Evolutionary conservation across 1,140 invertebrate species (phyloP), one percentile per base, ranked within the genome.

Genomic region (Brachionus manjavacas): DNA sequence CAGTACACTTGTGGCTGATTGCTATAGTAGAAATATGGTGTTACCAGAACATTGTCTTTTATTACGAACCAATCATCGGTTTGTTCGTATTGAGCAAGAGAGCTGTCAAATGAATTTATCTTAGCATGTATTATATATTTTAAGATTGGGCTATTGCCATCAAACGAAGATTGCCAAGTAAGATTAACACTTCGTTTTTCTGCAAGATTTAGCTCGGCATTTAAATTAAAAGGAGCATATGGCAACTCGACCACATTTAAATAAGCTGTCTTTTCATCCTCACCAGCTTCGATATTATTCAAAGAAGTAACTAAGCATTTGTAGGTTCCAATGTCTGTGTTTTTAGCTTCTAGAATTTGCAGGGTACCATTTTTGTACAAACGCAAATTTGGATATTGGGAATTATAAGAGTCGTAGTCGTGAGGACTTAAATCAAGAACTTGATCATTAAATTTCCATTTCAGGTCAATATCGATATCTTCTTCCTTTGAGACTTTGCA

Each of bases 401-500:
- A 41, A 20, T 81, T 52, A 28, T 28, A 81, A 1, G 79, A 28
- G 16, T 60, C 52, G 25, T 46, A 76, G 20, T 81, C 49, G 35
- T 23, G 46, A 79, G 78, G 94, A 95, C 20, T 92, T 92, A 88
- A 86, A 94, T 92, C 86, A 92, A 92, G 76, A 95, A 91, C 84
- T 94, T 90, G n/a, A 84, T 84, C 11, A 85, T 87, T 43, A 84
- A 91, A 81, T 43, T 81, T 95, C 96, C 96, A 98, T 85, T 94
- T 92, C 85, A 97, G 93, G 85, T 94, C 93, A 86, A 93, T 95
- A n/a, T 93, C 92, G n/a, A 97, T 94, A 85, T 93, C 93, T 23
- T 94, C 93, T 90, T 97, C 96, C 87, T 93, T 94, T n/a, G 93
- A 95, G 31, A 97, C 94, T 91, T 94, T 95, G 90, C 96, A 98